These are phyloP conservation scores for Carlito syrichta DNA, from an alignment of 2,113 vertebrate genomes.

Conservation along the genomic window DNA sequence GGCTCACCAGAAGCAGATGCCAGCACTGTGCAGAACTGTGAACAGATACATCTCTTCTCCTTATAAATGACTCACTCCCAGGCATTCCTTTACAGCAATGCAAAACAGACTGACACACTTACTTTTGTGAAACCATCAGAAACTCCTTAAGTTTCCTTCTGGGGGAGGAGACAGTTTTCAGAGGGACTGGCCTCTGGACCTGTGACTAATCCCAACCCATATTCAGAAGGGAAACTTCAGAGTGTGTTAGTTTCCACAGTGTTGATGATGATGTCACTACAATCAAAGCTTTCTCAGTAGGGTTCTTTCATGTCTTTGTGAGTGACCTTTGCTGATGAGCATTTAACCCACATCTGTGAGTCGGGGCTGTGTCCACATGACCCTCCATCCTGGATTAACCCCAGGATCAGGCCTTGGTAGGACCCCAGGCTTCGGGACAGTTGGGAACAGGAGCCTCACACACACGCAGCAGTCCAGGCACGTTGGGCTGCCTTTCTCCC, in stretches of 20 bases:
- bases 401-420: not conserved
- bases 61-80: no score
- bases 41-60: no score
- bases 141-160: rapidly evolving
- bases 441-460: not conserved
- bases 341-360: not conserved
- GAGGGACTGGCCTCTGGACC: not conserved
- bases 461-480: no score
- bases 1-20: no score
- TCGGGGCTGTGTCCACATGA: not conserved
- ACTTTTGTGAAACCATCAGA: not conserved
- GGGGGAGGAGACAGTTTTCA: rapidly evolving
- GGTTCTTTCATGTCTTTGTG: no score
- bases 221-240: rapidly evolving
- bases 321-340: not conserved
- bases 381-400: not conserved
- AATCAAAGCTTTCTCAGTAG: not conserved
- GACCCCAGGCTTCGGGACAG: not conserved
- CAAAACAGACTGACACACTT: no score
- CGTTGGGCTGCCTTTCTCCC: no score
- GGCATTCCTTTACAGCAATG: no score
- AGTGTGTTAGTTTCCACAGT: not conserved
- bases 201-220: not conserved
- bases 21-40: no score
- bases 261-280: not conserved